Base-by-base conservation (phyloP, 2,797 vertebrate genomes). In the Eospalax fontanierii region DNA sequence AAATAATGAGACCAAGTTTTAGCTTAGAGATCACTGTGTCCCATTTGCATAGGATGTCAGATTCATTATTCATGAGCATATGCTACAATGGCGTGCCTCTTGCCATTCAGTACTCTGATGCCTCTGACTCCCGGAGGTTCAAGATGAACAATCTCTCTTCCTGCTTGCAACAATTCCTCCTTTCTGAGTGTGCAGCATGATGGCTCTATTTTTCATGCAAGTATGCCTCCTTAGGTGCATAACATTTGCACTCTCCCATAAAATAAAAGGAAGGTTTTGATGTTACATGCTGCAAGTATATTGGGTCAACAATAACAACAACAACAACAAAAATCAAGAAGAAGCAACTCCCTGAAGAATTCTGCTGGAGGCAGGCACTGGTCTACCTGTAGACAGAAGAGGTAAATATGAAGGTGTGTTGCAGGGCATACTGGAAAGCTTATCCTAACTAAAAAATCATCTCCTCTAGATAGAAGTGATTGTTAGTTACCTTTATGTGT, bases 31-130 rank as follows among this genome's bases (percentile, higher is more conserved):
- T 95, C 50, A 75, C 97, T 96, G 90, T 96, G 93, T 96, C 87
- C 19, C 87, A 97, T 98, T 97, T 98, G 97, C 96, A 97, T 93
- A 92, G 66, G 35, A 89, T 95, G 91, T 97, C 97, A 97, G 96
- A 96, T 98, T 97, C 97, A 97, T 98, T 97, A 98, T 98, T 98
- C 98, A 97, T 96, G 95, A 98, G 97, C 97, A 96, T 78, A 95
- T 97, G 87, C 94, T 90, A 93, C 79, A 33, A 92, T 96, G 97
- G 93, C 87, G 95, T 91, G 61, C 6, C 93, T 96, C 97, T 97
- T 93, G 66, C 18, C 70, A 85, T 63, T 30, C 71, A 35, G 86
- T 73, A 88, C 12, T 86, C 84, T 46, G 30, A 80, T 8, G 95
- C 95, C 89, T 76, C 94, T 94, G 40, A 97, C 74, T 96, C 83